Conservation (phyloP, 2,888 invertebrate species). For the Pteria penguin region DNA sequence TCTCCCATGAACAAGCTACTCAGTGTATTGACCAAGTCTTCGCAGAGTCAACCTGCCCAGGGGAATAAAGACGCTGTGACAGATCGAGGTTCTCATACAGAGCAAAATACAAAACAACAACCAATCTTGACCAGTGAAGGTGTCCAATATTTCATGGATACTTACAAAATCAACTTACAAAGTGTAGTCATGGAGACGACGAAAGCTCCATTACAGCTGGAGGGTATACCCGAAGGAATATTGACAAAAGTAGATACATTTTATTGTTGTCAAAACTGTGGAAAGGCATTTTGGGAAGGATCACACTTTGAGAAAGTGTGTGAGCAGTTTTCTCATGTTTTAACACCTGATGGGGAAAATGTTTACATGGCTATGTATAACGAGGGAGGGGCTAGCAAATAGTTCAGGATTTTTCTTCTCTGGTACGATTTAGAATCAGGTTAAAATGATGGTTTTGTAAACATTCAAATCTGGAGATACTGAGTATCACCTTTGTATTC, state of each 20-base stretch:
- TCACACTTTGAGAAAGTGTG: conserved; percentile 78
- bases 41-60: neutral
- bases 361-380: neutral
- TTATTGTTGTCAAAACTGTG: conserved; percentile 87
- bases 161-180: conserved; percentile 57
- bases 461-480: too few relatives aligned
- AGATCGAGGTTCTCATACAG: neutral
- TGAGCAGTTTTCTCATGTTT: conserved; percentile 73
- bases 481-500: too few relatives aligned
- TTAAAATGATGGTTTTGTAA: too few relatives aligned
- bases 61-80: neutral
- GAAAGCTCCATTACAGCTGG: conserved; percentile 76
- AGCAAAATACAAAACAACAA: too few relatives aligned
- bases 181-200: conserved; percentile 43
- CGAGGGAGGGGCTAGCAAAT: too few relatives aligned
- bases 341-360: conserved; percentile 28
- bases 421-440: too few relatives aligned
- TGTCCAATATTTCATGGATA: neutral
- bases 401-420: too few relatives aligned
- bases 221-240: conserved; percentile 81
- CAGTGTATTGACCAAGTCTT: neutral
- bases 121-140: neutral
- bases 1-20: neutral
- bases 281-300: conserved; percentile 88
- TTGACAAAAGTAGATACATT: conserved; percentile 82